Percentiles rank a stretch among this genome's conserved stretches.
Evolutionary conservation across 2,113 vertebrate genomes (phyloP).

Genomic region (Erythrolamprus reginae): DNA sequence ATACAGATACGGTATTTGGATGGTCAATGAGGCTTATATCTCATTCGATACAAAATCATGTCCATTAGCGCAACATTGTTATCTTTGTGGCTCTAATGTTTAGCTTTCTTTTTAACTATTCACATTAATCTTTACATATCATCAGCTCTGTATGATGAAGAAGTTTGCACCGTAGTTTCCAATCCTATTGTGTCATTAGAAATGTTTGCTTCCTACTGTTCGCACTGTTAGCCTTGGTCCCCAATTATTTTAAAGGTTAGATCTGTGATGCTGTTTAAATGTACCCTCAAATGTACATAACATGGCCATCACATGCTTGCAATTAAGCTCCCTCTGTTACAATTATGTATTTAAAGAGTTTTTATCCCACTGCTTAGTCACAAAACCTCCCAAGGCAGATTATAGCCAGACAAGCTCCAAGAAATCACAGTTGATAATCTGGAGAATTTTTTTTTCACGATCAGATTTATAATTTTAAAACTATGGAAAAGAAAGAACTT

Average conservation of each 20-base stretch:
- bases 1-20: constrained; percentile 32
- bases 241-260: neutral
- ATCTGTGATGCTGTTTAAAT: neutral
- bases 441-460: neutral
- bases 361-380: neutral
- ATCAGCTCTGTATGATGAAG: neutral
- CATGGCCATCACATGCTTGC: neutral
- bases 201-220: constrained; percentile 18
- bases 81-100: constrained; percentile 25
- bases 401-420: neutral
- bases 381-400: neutral
- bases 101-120: constrained; percentile 18
- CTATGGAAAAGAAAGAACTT: neutral
- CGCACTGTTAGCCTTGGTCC: neutral
- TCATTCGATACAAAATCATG: constrained; percentile 41
- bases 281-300: neutral
- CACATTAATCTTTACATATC: constrained; percentile 23
- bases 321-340: neutral
- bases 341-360: neutral
- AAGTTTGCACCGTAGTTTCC: constrained; percentile 8
- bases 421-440: neutral
- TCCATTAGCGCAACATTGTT: constrained; percentile 22
- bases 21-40: constrained; percentile 16
- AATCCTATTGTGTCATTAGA: neutral
- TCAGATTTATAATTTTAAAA: neutral